Base-by-base conservation (phyloP, 2,888 invertebrate species). In the Limnephilus lunatus region DNA sequence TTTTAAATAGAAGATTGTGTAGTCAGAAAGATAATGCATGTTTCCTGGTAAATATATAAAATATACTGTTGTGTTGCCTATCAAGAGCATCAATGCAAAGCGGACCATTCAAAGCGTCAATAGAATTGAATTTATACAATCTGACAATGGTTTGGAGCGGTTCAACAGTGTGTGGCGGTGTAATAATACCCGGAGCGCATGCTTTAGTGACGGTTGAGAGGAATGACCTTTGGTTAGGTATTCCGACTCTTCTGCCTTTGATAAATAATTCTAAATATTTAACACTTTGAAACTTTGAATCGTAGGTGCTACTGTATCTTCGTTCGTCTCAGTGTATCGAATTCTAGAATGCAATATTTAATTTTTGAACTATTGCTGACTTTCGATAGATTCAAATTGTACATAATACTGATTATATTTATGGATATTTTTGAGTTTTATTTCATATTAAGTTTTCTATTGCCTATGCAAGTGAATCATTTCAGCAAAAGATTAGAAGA, bases 161-260 rank as follows among this genome's bases (percentile, higher is more conserved):
- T n/a, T 25, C 68, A 68, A 68, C 25, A n/a, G 25, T 68, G 68
- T 68, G 68, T 68, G 68, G 68, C 53, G 53, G 1, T 68, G 68
- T 68, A n/a, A 68, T 68, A 68, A 68, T 68, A 68, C 68, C 68
- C 25, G n/a, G 68, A 68, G 68, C n/a, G 68, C 68, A n/a, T 68
- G 68, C 68, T 68, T 68, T 68, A 68, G 68, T 68, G 68, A 68
- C 68, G 68, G 68, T 68, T 68, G 68, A 68, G 68, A 68, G 68
- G 68, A 68, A 68, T 68, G 68, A 68, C 68, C 68, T 68, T 68
- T 25, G 25, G 68, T 68, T 68, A n/a, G 68, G 68, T 68, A 68
- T 68, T 68, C 68, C 68, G 68, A n/a, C 68, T n/a, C 25, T 25
- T 25, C 68, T 25, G 25, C 25, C 68, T 68, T 68, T 68, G 9